Evolutionary conservation across 1,140 invertebrate genomes (phyloP).

Genomic region (Aphidius ervi): DNA sequence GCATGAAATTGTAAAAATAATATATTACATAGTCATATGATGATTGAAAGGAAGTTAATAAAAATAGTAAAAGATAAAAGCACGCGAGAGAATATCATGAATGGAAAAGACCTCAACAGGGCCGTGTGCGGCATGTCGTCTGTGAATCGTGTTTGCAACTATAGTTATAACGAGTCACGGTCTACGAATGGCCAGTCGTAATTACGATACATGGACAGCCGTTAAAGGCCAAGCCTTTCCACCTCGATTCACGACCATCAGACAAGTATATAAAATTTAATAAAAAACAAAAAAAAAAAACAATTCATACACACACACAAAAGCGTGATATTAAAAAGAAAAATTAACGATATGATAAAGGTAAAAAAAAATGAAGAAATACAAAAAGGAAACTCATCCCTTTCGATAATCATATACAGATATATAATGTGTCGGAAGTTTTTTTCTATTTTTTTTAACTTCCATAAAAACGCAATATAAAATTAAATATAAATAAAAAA

Average conservation of each 20-base stretch:
- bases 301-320: too few relatives aligned
- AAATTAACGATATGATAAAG: background rate
- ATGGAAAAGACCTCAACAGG: too few relatives aligned
- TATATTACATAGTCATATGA: too few relatives aligned
- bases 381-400: background rate
- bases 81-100: too few relatives aligned
- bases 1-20: too few relatives aligned
- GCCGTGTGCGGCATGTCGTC: background rate
- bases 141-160: slow-evolving; percentile 24
- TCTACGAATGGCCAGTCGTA: slow-evolving; percentile 35
- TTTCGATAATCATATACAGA: too few relatives aligned
- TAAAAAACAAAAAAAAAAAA: background rate
- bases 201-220: slow-evolving; percentile 36
- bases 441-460: slow-evolving; percentile 2
- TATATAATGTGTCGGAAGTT: background rate
- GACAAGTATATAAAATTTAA: background rate
- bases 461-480: background rate
- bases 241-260: slow-evolving; percentile 28
- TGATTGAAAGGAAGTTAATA: too few relatives aligned
- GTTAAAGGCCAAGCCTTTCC: slow-evolving; percentile 36
- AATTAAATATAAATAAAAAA: background rate
- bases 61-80: too few relatives aligned
- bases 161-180: slow-evolving; percentile 33
- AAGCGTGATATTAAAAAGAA: background rate
- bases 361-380: background rate